Base-by-base conservation (phyloP, 2,888 invertebrate species). In the Zaprionus bogoriensis region DNA sequence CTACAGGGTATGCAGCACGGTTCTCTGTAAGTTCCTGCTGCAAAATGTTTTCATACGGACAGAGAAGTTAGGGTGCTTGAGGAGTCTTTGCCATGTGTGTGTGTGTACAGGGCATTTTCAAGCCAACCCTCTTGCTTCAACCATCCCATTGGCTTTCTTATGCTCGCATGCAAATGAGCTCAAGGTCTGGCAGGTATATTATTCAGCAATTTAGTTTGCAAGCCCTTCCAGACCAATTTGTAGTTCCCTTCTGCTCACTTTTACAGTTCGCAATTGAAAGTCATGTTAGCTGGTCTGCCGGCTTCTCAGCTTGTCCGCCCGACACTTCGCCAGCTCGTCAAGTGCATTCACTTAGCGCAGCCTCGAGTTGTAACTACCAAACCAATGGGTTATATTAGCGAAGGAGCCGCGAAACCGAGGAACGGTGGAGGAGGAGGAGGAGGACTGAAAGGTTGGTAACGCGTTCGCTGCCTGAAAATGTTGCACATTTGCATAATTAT, bases 401-500 rank as follows among this genome's bases (percentile, higher is more conserved):
- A n/a, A n/a, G n/a, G n/a, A n/a, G 36, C 14, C 6, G 38, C 3
- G 4, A 19, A 10, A 4, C 22, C 19, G 6, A 14, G 22, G 2
- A n/a, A 30, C 4, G n/a, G 5, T 36, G 32, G 32, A 17, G 36
- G 53, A 12, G 25, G 45, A 38, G 42, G 10, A 28, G 10, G 20
- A n/a, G 28, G 22, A 22, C 23, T 52, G 39, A 22, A 45, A 55
- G 54, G 54, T 41, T 60, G 52, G 27, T 67, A 64, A 42, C 63
- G 60, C 65, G 63, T 67, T n/a, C n/a, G n/a, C n/a, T 65, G 69
- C 75, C 55, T 67, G 77, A 77, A 84, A 75, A 63, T 62, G 67
- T 57, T 75, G 57, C 70, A 74, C 50, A 79, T 82, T 75, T 77
- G 75, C 79, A 79, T 85, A 85, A 83, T 83, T 77, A 76, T 85